Evolutionary conservation across 1,140 invertebrate species (phyloP).

Genomic region (Ephestia elutella): DNA sequence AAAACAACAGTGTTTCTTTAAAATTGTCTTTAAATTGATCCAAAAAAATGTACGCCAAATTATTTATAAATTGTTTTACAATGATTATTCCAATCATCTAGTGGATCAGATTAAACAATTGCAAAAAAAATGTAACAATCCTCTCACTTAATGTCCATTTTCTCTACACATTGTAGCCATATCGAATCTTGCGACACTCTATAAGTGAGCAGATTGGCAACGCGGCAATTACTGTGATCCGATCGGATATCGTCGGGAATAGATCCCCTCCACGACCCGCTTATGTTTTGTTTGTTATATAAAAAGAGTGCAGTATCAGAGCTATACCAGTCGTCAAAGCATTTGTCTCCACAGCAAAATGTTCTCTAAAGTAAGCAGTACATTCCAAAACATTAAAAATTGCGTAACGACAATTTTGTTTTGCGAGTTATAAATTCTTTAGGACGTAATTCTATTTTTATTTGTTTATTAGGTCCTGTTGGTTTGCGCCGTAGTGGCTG

Average conservation of each 20-base stretch:
- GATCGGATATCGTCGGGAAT: slow-evolving; percentile 68
- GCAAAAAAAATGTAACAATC: slow-evolving; percentile 36
- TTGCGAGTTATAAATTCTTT: not conserved
- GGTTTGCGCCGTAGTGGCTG: slow-evolving; percentile 49
- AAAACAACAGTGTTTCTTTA: no score
- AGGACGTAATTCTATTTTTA: not conserved
- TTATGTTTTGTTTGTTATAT: slow-evolving; percentile 72
- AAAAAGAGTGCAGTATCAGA: slow-evolving; percentile 64
- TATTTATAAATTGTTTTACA: no score
- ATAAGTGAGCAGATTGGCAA: slow-evolving; percentile 68
- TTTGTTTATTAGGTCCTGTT: slow-evolving; percentile 38
- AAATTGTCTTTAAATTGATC: no score
- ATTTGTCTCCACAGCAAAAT: slow-evolving; percentile 60
- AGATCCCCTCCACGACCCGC: slow-evolving; percentile 49
- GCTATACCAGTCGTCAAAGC: slow-evolving; percentile 58
- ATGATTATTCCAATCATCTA: not conserved
- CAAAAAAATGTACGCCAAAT: no score
- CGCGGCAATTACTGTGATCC: slow-evolving; percentile 64
- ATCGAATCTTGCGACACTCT: slow-evolving; percentile 57
- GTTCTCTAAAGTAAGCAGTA: slow-evolving; percentile 59
- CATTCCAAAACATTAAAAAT: slow-evolving; percentile 19
- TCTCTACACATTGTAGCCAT: slow-evolving; percentile 54
- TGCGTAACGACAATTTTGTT: slow-evolving; percentile 9
- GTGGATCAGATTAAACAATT: slow-evolving; percentile 19
- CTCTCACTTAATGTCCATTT: slow-evolving; percentile 53